These are phyloP conservation scores for Gisinianus flammeolus DNA, from an alignment of 2,888 invertebrate species.

Conservation along the genomic window DNA sequence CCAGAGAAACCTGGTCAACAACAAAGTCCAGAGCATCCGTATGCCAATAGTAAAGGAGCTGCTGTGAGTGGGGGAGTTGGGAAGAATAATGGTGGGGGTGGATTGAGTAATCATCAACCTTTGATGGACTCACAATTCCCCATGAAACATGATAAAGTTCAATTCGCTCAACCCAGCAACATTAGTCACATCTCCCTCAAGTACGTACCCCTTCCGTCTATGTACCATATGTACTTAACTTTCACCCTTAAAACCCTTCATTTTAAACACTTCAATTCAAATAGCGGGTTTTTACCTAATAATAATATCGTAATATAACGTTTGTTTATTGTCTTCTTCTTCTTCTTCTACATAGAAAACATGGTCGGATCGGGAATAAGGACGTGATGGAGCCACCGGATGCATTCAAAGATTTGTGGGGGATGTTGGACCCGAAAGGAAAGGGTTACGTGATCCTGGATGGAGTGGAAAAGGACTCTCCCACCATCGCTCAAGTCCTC, in stretches of 20 bases:
- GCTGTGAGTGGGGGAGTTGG: slow-evolving; percentile 38
- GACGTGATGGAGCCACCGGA: slow-evolving; percentile 53
- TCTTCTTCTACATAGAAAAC: background rate
- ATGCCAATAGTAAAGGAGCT: slow-evolving; percentile 56
- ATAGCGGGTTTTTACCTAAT: too few species aligned
- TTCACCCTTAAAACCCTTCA: too few species aligned
- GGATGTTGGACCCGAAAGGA: slow-evolving; percentile 59
- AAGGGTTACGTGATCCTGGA: slow-evolving; percentile 66
- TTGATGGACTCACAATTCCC: slow-evolving; percentile 46
- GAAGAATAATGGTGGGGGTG: slow-evolving; percentile 37
- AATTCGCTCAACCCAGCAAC: slow-evolving; percentile 56
- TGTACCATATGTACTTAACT: too few species aligned
- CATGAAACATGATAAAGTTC: slow-evolving; percentile 57
- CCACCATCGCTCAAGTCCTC: slow-evolving; percentile 74
- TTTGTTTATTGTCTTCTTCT: background rate
- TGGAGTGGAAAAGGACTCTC: slow-evolving; percentile 70
- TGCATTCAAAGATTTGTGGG: slow-evolving; percentile 48
- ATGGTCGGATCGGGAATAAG: slow-evolving; percentile 45
- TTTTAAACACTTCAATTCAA: too few species aligned
- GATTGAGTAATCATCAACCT: background rate
- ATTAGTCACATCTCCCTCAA: slow-evolving; percentile 48
- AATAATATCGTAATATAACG: too few species aligned
- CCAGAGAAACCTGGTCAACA: slow-evolving; percentile 25
- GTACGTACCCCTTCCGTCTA: background rate
- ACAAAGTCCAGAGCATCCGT: slow-evolving; percentile 56